Evolutionary conservation across 2,888 invertebrate genomes (phyloP).

Genomic region (Apotomis betuletana): DNA sequence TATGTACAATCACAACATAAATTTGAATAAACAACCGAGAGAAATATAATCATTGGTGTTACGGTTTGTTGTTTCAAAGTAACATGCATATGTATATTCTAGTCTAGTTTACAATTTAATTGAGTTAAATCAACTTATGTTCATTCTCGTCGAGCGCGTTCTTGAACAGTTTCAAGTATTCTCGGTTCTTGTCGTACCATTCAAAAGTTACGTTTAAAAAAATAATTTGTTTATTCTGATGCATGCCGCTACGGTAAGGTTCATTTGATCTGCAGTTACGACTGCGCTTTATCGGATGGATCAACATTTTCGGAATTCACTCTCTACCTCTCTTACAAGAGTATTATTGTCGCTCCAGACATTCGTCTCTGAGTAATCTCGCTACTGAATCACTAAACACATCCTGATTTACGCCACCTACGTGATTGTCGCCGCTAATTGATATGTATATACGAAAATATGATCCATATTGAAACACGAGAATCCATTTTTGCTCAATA

Average conservation of each 20-base stretch:
- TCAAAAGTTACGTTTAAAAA: conserved; percentile 44
- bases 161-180: neutral
- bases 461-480: conserved; percentile 43
- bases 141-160: conserved; percentile 1
- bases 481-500: conserved; percentile 62
- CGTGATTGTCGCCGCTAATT: conserved; percentile 58
- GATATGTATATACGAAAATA: conserved; percentile 76
- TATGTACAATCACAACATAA: conserved; percentile 83
- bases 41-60: conserved; percentile 72
- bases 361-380: conserved; percentile 46
- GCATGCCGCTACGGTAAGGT: conserved; percentile 1
- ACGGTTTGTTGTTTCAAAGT: conserved; percentile 56
- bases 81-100: conserved; percentile 59
- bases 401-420: conserved; percentile 31
- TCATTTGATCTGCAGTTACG: conserved; percentile 26
- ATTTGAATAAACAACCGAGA: conserved; percentile 81
- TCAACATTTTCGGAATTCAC: conserved; percentile 35
- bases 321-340: conserved; percentile 61
- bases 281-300: conserved; percentile 14
- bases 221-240: conserved; percentile 45
- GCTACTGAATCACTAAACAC: conserved; percentile 18
- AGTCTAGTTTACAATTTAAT: conserved; percentile 20
- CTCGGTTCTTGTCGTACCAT: conserved; percentile 42
- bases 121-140: conserved; percentile 21
- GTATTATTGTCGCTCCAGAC: conserved; percentile 69